phyloP scores from a whole-genome alignment of 2,113 vertebrate species.

The Thalassoma bifasciatum region DNA sequence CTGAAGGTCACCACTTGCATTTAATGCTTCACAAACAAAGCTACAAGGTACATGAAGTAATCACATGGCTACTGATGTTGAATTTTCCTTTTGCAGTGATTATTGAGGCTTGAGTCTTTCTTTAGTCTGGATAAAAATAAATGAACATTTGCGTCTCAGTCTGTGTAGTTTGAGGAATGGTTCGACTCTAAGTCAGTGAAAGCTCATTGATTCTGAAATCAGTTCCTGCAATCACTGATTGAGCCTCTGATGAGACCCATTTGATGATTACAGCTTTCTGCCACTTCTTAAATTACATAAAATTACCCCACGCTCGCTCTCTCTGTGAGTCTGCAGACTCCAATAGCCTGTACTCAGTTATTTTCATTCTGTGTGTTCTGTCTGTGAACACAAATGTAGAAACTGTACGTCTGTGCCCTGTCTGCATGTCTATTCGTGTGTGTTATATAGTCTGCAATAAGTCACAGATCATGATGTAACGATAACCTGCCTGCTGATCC shows the following conservation, averaged over 20 bases:
- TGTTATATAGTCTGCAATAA: conserved; percentile 4
- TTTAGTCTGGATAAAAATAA: too few relatives aligned
- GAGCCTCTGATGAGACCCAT: neutral
- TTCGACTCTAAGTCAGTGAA: neutral
- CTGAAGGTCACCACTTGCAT: too few relatives aligned
- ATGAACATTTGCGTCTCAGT: too few relatives aligned
- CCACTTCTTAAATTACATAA: neutral
- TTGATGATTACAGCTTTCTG: neutral
- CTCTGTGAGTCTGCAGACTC: neutral
- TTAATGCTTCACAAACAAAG: too few relatives aligned
- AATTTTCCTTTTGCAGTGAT: too few relatives aligned
- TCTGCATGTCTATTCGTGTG: neutral
- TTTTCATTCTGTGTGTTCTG: neutral
- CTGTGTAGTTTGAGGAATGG: neutral
- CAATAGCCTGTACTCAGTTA: neutral
- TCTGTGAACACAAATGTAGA: neutral
- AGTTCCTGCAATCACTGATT: neutral
- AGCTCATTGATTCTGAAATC: neutral
- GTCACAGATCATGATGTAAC: too few relatives aligned
- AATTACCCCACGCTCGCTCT: neutral
- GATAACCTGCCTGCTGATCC: too few relatives aligned
- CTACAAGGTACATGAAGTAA: too few relatives aligned
- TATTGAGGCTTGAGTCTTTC: too few relatives aligned
- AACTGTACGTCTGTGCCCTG: neutral
- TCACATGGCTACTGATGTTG: too few relatives aligned